Conservation (phyloP, 2,113 vertebrate genomes). For the Cnemophilus loriae region DNA sequence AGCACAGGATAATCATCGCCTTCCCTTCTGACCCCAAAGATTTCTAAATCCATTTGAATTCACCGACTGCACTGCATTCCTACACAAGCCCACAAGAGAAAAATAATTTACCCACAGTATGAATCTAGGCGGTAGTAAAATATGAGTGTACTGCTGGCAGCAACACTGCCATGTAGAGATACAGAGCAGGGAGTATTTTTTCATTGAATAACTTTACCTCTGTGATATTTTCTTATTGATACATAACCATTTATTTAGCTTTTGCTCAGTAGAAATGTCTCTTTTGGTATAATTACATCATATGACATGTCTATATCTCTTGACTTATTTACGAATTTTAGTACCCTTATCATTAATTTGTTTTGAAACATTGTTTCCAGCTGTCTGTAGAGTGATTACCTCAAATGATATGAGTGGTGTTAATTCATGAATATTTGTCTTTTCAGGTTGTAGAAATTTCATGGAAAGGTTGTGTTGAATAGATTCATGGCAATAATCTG, state of each 20-base stretch:
- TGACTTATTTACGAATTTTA: not conserved
- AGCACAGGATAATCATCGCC: not conserved
- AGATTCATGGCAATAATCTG: not conserved
- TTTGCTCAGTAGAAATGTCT: not conserved
- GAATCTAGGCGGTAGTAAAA: not conserved
- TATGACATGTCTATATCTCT: not conserved
- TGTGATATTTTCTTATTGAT: not conserved
- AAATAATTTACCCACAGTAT: not conserved
- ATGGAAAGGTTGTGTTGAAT: not conserved
- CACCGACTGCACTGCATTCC: not conserved
- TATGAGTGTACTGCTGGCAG: not conserved
- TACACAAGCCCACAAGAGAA: not conserved
- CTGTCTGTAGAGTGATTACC: not conserved
- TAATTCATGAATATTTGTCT: not conserved
- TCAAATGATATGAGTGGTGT: not conserved
- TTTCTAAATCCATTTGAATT: not conserved
- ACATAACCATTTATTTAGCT: not conserved
- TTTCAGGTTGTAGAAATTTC: not conserved
- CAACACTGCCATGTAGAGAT: not conserved
- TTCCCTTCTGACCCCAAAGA: not conserved
- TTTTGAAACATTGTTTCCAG: conserved; percentile 12
- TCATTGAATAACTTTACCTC: not conserved
- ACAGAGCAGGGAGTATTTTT: not conserved
- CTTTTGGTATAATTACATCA: not conserved
- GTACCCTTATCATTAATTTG: not conserved